Base-by-base conservation (phyloP, 2,888 invertebrate species). In the Chymomyza amoena region DNA sequence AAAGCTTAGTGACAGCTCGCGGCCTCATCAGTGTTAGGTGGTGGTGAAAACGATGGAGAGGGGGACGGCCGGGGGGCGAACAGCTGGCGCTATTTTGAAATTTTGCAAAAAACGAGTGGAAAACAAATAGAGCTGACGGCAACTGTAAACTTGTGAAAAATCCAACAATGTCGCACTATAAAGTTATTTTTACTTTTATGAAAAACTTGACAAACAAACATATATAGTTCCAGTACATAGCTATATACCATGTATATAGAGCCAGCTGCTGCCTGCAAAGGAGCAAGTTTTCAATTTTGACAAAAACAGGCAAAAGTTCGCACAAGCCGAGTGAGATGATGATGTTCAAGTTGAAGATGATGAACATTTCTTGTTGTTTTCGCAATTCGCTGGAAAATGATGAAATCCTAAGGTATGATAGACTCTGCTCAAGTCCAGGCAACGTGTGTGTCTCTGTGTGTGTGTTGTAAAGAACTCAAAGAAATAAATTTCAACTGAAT, bases 401-500 rank as follows among this genome's bases (percentile, higher is more conserved):
- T 84, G 87, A 73, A 84, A 79, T 74, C 75, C 13, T 13, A 10
- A 45, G 39, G 39, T 45, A 45, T 45, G 39, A 45, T 45, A 13
- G 39, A 45, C 39, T 45, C 1, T 4, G 39, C 39, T 13, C 39
- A 45, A 45, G 39, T 45, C 39, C 13, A 45, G 39, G 13, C 13
- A 45, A 45, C 39, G 13, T 45, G 39, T 45, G 81, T 81, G 84
- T 6, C 2, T 32, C 2, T 39, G 32, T 32, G 81, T 84, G 81
- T 77, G 73, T 67, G 76, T 18, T 45, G 25, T 64, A 28, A 64
- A 65, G 52, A 77, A 72, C 87, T 87, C 79, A 75, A 79, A 87
- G 79, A 81, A 74, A 84, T 81, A 81, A 74, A 84, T 81, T 82
- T 84, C 69, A 64, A 66, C 68, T 76, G 85, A 82, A 87, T 87